Evolutionary conservation across 2,797 vertebrate species (phyloP).

Genomic region (Clarias fuscus): DNA sequence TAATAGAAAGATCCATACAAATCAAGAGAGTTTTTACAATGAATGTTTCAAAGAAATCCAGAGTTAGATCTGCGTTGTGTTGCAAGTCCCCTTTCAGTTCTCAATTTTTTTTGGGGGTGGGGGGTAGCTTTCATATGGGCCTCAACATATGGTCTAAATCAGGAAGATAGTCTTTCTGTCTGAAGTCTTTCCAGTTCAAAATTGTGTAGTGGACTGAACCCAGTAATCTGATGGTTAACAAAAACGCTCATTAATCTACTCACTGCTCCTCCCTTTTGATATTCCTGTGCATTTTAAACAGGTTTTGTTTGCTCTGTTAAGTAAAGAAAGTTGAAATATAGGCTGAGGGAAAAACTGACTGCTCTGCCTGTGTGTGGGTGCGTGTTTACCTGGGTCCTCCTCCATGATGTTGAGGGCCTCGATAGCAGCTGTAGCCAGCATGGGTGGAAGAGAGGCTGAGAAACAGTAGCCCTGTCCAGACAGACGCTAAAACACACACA

Average conservation of each 20-base stretch:
- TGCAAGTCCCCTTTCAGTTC: neutral
- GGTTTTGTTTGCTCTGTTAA: constrained; percentile 64
- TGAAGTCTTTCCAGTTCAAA: constrained; percentile 49
- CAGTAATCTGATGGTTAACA: constrained; percentile 30
- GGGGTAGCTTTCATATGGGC: constrained; percentile 22
- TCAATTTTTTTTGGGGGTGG: neutral
- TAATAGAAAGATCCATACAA: neutral
- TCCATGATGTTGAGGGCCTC: constrained; percentile 96
- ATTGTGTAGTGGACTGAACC: constrained; percentile 16
- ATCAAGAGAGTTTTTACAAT: neutral
- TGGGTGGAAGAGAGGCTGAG: constrained; percentile 92
- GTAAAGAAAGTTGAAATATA: neutral
- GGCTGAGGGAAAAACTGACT: neutral
- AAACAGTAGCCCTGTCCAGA: constrained; percentile 98
- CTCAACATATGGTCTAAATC: constrained; percentile 50
- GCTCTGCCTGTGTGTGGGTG: neutral
- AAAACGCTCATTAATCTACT: constrained; percentile 34
- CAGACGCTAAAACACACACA: constrained; percentile 74
- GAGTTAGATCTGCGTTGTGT: constrained; percentile 2
- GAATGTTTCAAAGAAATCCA: neutral
- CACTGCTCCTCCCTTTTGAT: neutral
- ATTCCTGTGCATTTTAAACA: constrained; percentile 13
- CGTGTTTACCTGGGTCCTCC: constrained; percentile 86
- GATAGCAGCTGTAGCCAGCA: constrained; percentile 92
- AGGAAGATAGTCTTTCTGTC: constrained; percentile 22